Evolutionary conservation across 1,140 invertebrate species (phyloP).

Genomic region (Zeugodacus cucurbitae): DNA sequence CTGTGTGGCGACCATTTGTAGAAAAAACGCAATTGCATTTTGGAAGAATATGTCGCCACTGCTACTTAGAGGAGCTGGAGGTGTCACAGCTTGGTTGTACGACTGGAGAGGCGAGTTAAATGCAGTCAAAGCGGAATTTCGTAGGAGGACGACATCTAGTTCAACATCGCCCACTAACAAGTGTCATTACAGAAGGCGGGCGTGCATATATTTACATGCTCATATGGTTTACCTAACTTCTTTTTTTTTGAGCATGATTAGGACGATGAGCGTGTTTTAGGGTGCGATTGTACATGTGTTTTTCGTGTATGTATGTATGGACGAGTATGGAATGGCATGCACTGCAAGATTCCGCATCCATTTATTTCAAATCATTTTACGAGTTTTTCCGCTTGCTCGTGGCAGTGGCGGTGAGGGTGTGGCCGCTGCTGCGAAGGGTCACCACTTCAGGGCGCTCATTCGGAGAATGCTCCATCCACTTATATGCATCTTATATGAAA

Average conservation of each 20-base stretch:
- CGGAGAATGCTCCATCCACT: background rate
- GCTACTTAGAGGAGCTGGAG: background rate
- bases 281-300: background rate
- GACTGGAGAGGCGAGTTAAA: background rate
- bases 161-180: constrained; percentile 19
- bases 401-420: background rate
- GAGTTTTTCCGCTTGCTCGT: background rate
- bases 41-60: background rate
- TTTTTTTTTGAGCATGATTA: background rate
- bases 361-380: background rate
- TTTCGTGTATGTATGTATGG: background rate
- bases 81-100: background rate
- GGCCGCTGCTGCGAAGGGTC: background rate
- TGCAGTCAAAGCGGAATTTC: background rate
- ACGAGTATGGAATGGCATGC: background rate
- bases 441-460: background rate
- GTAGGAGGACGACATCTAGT: constrained; percentile 3
- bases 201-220: background rate
- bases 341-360: background rate
- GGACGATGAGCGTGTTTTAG: background rate
- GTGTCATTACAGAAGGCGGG: constrained; percentile 18
- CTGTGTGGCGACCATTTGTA: background rate
- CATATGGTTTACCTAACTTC: background rate
- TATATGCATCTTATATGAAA: constrained; percentile 21
- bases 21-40: background rate